These are phyloP conservation scores for Philaethria dido DNA, from an alignment of 2,888 invertebrate genomes.

Conservation along the genomic window DNA sequence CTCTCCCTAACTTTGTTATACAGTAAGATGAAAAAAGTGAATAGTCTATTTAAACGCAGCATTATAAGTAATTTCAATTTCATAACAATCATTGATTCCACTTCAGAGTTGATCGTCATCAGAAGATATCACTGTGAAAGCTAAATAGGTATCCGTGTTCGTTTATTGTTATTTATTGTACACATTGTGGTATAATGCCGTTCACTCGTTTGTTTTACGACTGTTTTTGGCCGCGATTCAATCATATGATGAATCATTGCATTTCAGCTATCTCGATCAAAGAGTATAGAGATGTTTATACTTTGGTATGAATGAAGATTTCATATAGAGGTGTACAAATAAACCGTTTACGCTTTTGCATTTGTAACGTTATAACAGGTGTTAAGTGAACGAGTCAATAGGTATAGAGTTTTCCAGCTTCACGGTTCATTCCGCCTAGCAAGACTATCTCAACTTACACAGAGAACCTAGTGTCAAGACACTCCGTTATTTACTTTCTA, in stretches of 20 bases:
- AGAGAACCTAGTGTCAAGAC: too few relatives aligned
- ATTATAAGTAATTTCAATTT: conserved; percentile 7
- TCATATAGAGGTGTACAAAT: conserved; percentile 11
- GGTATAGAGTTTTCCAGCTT: too few relatives aligned
- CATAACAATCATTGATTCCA: conserved; percentile 44
- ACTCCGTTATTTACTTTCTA: too few relatives aligned
- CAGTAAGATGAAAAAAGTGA: too few relatives aligned
- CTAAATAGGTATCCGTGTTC: conserved; percentile 42
- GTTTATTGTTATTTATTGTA: conserved; percentile 47
- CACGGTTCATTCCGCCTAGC: too few relatives aligned
- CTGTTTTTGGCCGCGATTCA: conserved; percentile 57
- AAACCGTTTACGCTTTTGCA: neutral
- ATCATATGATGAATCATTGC: conserved; percentile 53
- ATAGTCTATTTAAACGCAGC: neutral
- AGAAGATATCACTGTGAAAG: conserved; percentile 45
- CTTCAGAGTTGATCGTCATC: conserved; percentile 47
- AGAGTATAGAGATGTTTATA: conserved; percentile 37
- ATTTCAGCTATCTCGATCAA: conserved; percentile 37
- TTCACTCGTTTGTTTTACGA: conserved; percentile 47
- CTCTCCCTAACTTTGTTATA: too few relatives aligned
- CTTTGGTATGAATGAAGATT: conserved; percentile 30
- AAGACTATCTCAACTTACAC: too few relatives aligned
- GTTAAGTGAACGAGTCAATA: neutral
- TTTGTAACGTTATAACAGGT: neutral
- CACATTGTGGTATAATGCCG: conserved; percentile 42